A percentile compares a stretch with the other conserved stretches of the same genome.
phyloP scores from a whole-genome alignment of 1,140 invertebrate species.

The Centruroides sculpturatus region DNA sequence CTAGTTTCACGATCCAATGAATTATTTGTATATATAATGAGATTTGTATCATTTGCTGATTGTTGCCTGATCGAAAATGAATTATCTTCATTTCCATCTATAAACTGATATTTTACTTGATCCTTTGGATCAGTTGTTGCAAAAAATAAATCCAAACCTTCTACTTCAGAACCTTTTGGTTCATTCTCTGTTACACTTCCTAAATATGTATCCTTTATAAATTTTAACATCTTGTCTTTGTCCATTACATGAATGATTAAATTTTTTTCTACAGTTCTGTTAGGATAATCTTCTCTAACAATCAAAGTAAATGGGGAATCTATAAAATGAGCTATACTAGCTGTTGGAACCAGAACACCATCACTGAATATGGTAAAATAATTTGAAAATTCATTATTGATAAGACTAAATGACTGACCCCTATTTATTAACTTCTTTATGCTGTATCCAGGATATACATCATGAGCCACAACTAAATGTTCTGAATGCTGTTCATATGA shows the following conservation, averaged over 20 bases:
- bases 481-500: neutral
- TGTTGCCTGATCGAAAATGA: slow-evolving; percentile 27
- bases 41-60: slow-evolving; percentile 36
- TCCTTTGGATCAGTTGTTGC: slow-evolving; percentile 42
- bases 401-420: slow-evolving; percentile 23
- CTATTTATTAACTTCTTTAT: slow-evolving; percentile 50
- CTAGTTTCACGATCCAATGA: slow-evolving; percentile 55
- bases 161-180: slow-evolving; percentile 47
- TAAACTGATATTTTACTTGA: slow-evolving; percentile 53
- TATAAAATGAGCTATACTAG: slow-evolving; percentile 58
- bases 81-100: slow-evolving; percentile 38
- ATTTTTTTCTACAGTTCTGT: slow-evolving; percentile 59
- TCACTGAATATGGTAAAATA: slow-evolving; percentile 67
- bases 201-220: slow-evolving; percentile 47
- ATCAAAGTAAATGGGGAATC: slow-evolving; percentile 61
- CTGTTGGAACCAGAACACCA: slow-evolving; percentile 76
- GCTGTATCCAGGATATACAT: slow-evolving; percentile 68
- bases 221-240: slow-evolving; percentile 57
- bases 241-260: slow-evolving; percentile 67
- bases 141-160: slow-evolving; percentile 33
- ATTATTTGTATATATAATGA: slow-evolving; percentile 50
- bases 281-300: slow-evolving; percentile 60
- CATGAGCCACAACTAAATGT: slow-evolving; percentile 39
- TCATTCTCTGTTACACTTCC: slow-evolving; percentile 57
- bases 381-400: slow-evolving; percentile 13